A percentile compares a stretch with the other conserved stretches of the same genome.
These are phyloP conservation scores for Nyctibius grandis DNA, from an alignment of 2,797 vertebrate genomes.

Conservation along the genomic window DNA sequence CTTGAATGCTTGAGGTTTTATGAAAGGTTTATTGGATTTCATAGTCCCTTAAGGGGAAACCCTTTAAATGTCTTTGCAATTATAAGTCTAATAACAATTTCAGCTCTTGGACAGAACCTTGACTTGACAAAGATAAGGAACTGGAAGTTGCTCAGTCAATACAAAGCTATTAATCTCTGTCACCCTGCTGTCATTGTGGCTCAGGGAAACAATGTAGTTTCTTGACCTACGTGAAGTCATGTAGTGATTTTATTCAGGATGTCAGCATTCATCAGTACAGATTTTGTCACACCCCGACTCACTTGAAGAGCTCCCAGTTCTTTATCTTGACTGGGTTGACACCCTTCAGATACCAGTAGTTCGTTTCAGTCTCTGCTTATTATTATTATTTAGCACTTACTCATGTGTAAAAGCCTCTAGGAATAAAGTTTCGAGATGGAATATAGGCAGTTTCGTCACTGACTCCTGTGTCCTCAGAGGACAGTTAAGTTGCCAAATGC, in stretches of 20 bases:
- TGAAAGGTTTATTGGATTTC: slow-evolving; percentile 98
- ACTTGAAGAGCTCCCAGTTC: slow-evolving; percentile 72
- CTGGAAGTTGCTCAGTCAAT: slow-evolving; percentile 90
- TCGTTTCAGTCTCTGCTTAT: slow-evolving; percentile 62
- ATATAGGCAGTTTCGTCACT: slow-evolving; percentile 14
- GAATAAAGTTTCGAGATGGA: slow-evolving; percentile 52
- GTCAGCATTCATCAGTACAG: slow-evolving; percentile 83
- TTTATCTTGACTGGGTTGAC: slow-evolving; percentile 73
- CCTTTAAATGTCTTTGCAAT: slow-evolving; percentile 97
- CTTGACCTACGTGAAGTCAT: slow-evolving; percentile 82
- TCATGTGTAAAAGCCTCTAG: slow-evolving; percentile 63
- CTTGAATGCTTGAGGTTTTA: slow-evolving; percentile 78
- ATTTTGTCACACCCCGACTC: slow-evolving; percentile 78
- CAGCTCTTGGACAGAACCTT: slow-evolving; percentile 85
- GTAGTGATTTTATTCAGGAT: slow-evolving; percentile 81
- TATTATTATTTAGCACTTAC: slow-evolving; percentile 80
- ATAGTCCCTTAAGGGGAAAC: slow-evolving; percentile 92
- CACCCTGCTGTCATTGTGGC: slow-evolving; percentile 83
- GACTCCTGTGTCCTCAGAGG: slow-evolving; percentile 38
- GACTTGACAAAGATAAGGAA: slow-evolving; percentile 91
- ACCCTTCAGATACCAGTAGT: slow-evolving; percentile 67
- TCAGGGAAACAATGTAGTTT: slow-evolving; percentile 85
- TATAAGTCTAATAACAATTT: slow-evolving; percentile 97
- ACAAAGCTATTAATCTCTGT: slow-evolving; percentile 93
- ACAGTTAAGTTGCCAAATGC: slow-evolving; percentile 39